Percentiles rank a stretch among this genome's conserved stretches.
These are phyloP conservation scores for Pangasianodon gigas DNA, from an alignment of 2,113 vertebrate genomes.

Conservation along the genomic window DNA sequence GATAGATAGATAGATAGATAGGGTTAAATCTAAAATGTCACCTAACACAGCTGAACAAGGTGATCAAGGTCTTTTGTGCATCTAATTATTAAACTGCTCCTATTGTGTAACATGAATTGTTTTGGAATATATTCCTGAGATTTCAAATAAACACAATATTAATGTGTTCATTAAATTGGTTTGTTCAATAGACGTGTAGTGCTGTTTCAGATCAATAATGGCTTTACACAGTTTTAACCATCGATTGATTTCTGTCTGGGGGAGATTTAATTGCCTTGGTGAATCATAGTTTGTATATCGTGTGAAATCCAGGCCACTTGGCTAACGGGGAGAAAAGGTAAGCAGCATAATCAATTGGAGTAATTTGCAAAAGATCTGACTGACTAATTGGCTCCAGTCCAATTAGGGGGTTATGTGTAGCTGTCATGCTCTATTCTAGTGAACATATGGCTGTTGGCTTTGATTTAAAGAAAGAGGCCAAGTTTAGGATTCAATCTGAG, in stretches of 20 bases:
- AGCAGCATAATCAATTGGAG: constrained; percentile 37
- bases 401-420: constrained; percentile 13
- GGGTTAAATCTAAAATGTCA: no score
- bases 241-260: constrained; percentile 47
- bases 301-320: constrained; percentile 17
- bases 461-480: neutral
- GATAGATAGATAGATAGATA: neutral
- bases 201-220: constrained; percentile 46
- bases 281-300: constrained; percentile 27
- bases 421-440: constrained; percentile 23
- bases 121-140: constrained; percentile 5
- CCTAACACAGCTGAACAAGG: no score
- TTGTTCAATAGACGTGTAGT: constrained; percentile 20
- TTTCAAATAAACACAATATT: constrained; percentile 12
- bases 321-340: constrained; percentile 28
- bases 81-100: neutral
- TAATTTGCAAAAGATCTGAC: constrained; percentile 50
- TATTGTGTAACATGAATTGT: neutral
- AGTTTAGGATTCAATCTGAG: neutral
- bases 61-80: neutral
- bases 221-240: constrained; percentile 53
- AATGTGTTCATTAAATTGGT: constrained; percentile 39
- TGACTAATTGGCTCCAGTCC: constrained; percentile 49
- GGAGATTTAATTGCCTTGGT: constrained; percentile 54
- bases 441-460: neutral